Evolutionary conservation across 2,797 vertebrate species (phyloP), one percentile per base, ranked within the genome.

Genomic region (Enteromius anoplus): DNA sequence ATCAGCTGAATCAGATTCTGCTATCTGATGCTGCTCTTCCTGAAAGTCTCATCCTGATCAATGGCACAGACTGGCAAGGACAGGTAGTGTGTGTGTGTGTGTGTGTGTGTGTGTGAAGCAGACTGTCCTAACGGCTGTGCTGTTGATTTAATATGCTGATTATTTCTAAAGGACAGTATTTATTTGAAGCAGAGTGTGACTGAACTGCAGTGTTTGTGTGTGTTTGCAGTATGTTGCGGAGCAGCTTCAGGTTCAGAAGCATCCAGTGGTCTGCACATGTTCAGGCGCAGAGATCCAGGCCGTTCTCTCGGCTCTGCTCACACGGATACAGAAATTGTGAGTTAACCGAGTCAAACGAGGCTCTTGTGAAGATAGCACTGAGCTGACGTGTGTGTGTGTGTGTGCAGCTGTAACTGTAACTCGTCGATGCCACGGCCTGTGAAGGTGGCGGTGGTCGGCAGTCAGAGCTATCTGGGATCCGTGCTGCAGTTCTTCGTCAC

Each of bases 271-370:
- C 12, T 98, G 96, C 90, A 99, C 97, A 14, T 97, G 97, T 88
- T 98, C 97, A 0, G 89, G 95, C 0, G 96, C 96, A 0, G 98
- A 99, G 88, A 97, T 99, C 87, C 98, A 99, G 92, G 97, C 97
- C 0, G 97, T 97, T 75, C 95, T 99, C 88, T 96, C 96, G 0
- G 96, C 97, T 0, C 94, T 99, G 10, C 96, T 99, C 73, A 96
- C 96, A 21, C 96, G 98, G 84, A 99, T 99, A 89, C 98, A 99
- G 94, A 96, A 98, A 88, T 99, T 98, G 98, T 99, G 93, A 97
- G 98, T 93, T n/a, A 55, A 10, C 6, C 8, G 21, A n/a, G 53
- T 40, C 5, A 68, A n/a, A 42, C 34, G 11, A 10, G 9, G n/a
- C 1, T 42, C 14, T 45, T 69, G 34, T 40, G 10, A 40, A 11